These are phyloP conservation scores for Stenoptilia bipunctidactyla DNA, from an alignment of 2,888 invertebrate genomes.

Conservation along the genomic window DNA sequence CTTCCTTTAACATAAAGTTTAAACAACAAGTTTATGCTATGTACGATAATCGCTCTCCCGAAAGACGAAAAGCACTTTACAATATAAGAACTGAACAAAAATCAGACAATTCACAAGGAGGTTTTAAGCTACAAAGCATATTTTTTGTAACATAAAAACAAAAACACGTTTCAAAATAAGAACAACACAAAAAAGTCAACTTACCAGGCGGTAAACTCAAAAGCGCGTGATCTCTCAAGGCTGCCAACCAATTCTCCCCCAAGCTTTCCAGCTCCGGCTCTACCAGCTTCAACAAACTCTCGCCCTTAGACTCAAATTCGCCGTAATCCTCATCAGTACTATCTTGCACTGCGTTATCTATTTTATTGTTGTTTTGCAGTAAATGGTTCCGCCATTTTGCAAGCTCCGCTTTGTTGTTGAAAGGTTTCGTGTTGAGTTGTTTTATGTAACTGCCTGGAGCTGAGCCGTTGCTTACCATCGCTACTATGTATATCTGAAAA, in stretches of 20 bases:
- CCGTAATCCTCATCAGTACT: slow-evolving; percentile 68
- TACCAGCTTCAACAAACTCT: slow-evolving; percentile 89
- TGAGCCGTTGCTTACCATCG: slow-evolving; percentile 85
- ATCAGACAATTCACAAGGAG: too few species aligned
- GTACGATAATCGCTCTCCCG: too few species aligned
- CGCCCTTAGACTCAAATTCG: slow-evolving; percentile 79
- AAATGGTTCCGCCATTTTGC: slow-evolving; percentile 53
- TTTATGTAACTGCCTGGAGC: slow-evolving; percentile 74
- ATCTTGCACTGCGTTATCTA: slow-evolving; percentile 36
- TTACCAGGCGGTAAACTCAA: slow-evolving; percentile 88
- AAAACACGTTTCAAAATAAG: too few species aligned
- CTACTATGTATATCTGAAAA: slow-evolving; percentile 89
- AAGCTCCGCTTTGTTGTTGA: slow-evolving; percentile 47
- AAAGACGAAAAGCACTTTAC: too few species aligned
- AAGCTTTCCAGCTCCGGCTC: slow-evolving; percentile 93
- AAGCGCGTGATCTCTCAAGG: slow-evolving; percentile 94
- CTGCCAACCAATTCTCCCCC: slow-evolving; percentile 95
- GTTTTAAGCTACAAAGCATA: too few species aligned
- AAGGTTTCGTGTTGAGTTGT: slow-evolving; percentile 53
- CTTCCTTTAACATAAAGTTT: too few species aligned
- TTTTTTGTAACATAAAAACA: too few species aligned
- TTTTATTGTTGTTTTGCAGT: slow-evolving; percentile 39
- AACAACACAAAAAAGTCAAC: too few species aligned
- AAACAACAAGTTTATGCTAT: too few species aligned
- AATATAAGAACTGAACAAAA: too few species aligned